A percentile compares a stretch with the other conserved stretches of the same genome.
phyloP scores from a whole-genome alignment of 2,113 vertebrate species.

The Smithornis capensis region DNA sequence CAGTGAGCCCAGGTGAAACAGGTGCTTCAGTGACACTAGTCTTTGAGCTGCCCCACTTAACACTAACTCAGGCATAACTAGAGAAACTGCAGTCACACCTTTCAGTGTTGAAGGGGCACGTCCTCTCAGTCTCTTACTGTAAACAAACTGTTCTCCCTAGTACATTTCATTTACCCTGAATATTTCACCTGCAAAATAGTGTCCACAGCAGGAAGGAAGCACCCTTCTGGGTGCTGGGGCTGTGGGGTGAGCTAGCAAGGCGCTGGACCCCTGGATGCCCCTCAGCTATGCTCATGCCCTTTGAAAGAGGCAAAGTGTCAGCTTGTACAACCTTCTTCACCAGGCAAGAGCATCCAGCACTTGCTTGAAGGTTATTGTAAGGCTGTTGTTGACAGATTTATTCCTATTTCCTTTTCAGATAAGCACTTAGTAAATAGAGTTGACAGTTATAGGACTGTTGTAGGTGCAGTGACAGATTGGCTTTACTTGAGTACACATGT shows the following conservation, averaged over 20 bases:
- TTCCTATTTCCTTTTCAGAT: neutral
- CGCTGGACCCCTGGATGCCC: neutral
- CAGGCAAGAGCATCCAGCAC: neutral
- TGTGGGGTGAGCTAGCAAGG: neutral
- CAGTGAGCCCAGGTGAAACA: neutral
- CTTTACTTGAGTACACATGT: neutral
- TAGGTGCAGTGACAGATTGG: neutral
- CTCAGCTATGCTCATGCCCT: neutral
- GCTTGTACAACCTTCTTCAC: neutral
- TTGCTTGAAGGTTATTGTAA: neutral
- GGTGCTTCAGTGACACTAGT: neutral
- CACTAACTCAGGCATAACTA: neutral
- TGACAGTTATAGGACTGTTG: accelerated
- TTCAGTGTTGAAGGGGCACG: neutral
- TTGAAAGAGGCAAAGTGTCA: neutral
- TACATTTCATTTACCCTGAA: neutral
- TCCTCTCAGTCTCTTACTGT: neutral
- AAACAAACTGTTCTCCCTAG: neutral
- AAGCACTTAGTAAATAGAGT: neutral
- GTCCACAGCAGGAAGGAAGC: neutral
- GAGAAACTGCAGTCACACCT: neutral
- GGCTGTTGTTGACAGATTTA: neutral
- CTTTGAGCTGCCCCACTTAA: neutral
- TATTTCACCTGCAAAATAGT: neutral
- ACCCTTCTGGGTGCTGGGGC: too few relatives aligned